These are phyloP conservation scores for Dermatemys mawii DNA, from an alignment of 2,113 vertebrate genomes.

Conservation along the genomic window DNA sequence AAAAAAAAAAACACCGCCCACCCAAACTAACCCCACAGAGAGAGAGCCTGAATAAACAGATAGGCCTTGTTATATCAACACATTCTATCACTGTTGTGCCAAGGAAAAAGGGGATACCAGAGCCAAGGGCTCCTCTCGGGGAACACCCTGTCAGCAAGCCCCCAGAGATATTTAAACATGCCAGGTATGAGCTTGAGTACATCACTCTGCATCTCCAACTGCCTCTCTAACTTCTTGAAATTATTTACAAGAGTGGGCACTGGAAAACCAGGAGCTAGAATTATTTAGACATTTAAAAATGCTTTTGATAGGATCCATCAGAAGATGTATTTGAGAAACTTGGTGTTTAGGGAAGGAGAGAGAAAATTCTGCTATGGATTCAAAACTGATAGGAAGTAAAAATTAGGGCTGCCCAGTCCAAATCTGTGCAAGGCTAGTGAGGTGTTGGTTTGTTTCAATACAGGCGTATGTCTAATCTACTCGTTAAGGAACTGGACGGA, in stretches of 20 bases:
- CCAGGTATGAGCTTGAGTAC: neutral
- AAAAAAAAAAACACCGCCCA: neutral
- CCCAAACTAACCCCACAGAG: neutral
- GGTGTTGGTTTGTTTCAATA: neutral
- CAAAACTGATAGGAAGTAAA: neutral
- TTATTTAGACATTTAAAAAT: neutral
- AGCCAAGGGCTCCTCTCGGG: neutral
- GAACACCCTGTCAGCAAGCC: neutral
- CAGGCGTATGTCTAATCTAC: neutral
- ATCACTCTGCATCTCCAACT: neutral
- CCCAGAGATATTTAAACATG: neutral
- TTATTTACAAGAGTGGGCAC: neutral
- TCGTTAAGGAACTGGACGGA: neutral
- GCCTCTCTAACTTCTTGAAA: neutral
- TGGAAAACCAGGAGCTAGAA: neutral
- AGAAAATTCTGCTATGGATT: neutral
- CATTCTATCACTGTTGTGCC: neutral
- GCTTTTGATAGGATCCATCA: neutral
- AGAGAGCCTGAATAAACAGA: neutral
- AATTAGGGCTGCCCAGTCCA: neutral
- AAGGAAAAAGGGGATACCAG: neutral
- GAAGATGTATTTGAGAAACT: neutral
- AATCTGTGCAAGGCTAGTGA: neutral
- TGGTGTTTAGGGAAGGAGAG: neutral
- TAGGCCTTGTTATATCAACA: neutral